Evolutionary conservation across 2,888 invertebrate species (phyloP), one percentile per base, ranked within the genome.

Genomic region (Lasioglossum villosulum): DNA sequence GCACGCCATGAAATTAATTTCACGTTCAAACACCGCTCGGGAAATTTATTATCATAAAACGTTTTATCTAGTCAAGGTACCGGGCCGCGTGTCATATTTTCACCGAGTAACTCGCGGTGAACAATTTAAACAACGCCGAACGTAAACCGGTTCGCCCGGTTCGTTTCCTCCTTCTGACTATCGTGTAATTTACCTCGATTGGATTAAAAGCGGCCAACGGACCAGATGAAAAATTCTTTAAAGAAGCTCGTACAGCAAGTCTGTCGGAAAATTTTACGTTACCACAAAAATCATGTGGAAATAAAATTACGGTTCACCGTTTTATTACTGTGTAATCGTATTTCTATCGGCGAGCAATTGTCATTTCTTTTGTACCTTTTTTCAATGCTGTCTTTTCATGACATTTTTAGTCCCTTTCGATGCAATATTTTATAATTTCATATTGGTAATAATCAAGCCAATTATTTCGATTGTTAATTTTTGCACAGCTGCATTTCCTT

Each of bases 1-100:
- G 45, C 19, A 27, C 37, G 45, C 68, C 16, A 45, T 37, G 74
- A 68, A 70, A 82, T 74, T 78, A 78, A 78, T 82, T 82, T 82
- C 74, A 27, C 68, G 74, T 79, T 82, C 37, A 75, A 79, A 79
- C 70, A 59, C 45, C 23, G 37, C 19, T 16, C 37, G 12, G 16
- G 27, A 39, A 68, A 82, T 82, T 78, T 56, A 74, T 78, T 12
- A 12, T 23, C 19, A n/a, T 45, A 16, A 45, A 63, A 63, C 16
- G 14, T 77, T 52, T 59, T 8, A 27, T 27, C 16, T 23, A 39
- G 71, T 27, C 27, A 19, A 37, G 45, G 0, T 16, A 23, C n/a
- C 27, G 59, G 42, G 0, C 42, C 45, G 42, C 45, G 10, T n/a
- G 59, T n/a, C 42, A 19, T 12, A 30, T 82, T 78, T 82, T 42